Base-by-base conservation (phyloP, 2,888 invertebrate species). In the Coecobrya sp. region DNA sequence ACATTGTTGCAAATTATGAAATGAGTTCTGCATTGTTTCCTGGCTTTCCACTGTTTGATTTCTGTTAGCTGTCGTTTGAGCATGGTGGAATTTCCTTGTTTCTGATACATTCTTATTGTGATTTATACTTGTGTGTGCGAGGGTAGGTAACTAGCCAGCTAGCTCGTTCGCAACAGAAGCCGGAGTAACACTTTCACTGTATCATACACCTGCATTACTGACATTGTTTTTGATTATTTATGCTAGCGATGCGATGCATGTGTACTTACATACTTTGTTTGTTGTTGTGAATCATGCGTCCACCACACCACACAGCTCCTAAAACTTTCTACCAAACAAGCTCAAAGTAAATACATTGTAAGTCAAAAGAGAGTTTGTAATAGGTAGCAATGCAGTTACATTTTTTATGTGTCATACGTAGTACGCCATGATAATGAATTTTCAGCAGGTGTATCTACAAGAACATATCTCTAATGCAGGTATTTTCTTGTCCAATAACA, bases 151-250 rank as follows among this genome's bases (percentile, higher is more conserved):
- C n/a, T 62, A 62, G 19, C 19, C 27, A 45, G 22, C 79, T 52
- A 7, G 36, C 52, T 16, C 36, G 52, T 81, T 73, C 55, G 19
- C 62, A 59, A 62, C 59, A 36, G 22, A 59, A 22, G 62, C 36
- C 22, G 10, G 36, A 62, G 52, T 25, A 68, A 70, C 68, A 68
- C 86, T 49, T 68, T 86, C 52, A 52, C 70, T 70, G 65, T 86
- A 49, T 86, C 86, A 68, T 86, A 49, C 19, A 62, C 70, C 86
- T 86, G 86, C 86, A 86, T 86, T 86, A 86, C 86, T 68, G 49
- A 70, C 68, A 86, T 65, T 86, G 52, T 86, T 86, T 45, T 68
- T 52, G 45, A 86, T 86, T 70, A 85, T 86, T 70, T 86, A 86
- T 52, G 68, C 49, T n/a, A 68, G 19, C n/a, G 25, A 13, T 86